Conservation (phyloP, 2,888 invertebrate species). For the Tetheella fluctuosa region DNA sequence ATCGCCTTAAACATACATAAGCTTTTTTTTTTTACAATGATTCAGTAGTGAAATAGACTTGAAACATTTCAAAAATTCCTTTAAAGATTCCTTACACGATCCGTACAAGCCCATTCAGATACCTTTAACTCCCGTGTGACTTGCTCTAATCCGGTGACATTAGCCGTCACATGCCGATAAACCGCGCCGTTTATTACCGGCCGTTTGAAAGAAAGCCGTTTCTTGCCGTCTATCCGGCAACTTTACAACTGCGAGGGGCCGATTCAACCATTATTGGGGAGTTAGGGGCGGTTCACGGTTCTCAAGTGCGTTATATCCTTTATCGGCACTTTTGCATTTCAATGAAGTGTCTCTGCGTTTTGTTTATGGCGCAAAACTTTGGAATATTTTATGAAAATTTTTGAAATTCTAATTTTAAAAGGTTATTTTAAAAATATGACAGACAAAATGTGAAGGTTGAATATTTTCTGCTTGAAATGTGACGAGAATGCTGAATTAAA, state of each 20-base stretch:
- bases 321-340: constrained; percentile 2
- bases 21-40: no score
- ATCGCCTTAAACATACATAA: no score
- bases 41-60: background rate
- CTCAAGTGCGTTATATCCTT: background rate
- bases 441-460: no score
- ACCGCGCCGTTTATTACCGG: background rate
- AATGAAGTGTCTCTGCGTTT: background rate
- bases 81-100: background rate
- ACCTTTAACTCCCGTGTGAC: constrained; percentile 4
- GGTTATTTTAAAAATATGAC: background rate
- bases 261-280: background rate
- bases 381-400: background rate
- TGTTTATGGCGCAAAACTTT: background rate
- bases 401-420: background rate
- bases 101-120: background rate
- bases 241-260: constrained; percentile 1
- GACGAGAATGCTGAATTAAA: no score
- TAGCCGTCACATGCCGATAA: constrained; percentile 4
- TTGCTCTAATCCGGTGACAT: constrained; percentile 1
- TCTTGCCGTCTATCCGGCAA: constrained; percentile 4
- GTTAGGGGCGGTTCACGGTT: background rate
- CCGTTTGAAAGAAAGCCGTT: constrained; percentile 4
- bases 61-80: background rate
- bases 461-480: no score